phyloP scores from a whole-genome alignment of 2,797 vertebrate species.

The Centropyge bicolor region DNA sequence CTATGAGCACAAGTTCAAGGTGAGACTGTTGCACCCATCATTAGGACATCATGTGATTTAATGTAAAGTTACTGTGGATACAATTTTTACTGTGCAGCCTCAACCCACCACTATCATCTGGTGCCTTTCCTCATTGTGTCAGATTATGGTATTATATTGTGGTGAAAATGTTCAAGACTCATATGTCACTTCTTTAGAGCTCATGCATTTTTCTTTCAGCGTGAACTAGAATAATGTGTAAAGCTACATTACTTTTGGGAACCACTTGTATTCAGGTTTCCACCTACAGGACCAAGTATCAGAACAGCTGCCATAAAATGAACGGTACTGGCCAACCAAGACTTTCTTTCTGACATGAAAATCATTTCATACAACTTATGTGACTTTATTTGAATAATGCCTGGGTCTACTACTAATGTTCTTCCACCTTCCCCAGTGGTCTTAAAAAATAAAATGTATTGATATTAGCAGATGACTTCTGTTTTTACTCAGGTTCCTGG shows the following conservation, averaged over 20 bases:
- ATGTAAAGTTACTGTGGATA: background rate
- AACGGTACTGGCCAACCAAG: background rate
- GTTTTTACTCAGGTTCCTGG: background rate
- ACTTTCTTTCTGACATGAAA: background rate
- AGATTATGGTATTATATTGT: background rate
- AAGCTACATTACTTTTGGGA: background rate
- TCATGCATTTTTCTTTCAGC: background rate
- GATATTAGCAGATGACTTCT: background rate
- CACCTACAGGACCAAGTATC: background rate
- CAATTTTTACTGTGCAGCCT: no score
- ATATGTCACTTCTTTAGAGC: background rate
- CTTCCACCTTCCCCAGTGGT: background rate
- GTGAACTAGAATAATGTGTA: background rate
- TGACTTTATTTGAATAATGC: background rate
- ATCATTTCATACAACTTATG: background rate
- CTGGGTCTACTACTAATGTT: background rate
- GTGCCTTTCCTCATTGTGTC: background rate
- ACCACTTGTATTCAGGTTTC: background rate
- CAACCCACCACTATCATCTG: background rate
- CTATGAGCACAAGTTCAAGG: slow-evolving; percentile 98
- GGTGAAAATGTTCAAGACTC: background rate
- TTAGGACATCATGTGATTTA: background rate
- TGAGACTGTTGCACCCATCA: slow-evolving; percentile 62
- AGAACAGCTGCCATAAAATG: background rate
- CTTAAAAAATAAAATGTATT: background rate